Conservation (phyloP, 2,113 vertebrate species). For the Corvus cornix region DNA sequence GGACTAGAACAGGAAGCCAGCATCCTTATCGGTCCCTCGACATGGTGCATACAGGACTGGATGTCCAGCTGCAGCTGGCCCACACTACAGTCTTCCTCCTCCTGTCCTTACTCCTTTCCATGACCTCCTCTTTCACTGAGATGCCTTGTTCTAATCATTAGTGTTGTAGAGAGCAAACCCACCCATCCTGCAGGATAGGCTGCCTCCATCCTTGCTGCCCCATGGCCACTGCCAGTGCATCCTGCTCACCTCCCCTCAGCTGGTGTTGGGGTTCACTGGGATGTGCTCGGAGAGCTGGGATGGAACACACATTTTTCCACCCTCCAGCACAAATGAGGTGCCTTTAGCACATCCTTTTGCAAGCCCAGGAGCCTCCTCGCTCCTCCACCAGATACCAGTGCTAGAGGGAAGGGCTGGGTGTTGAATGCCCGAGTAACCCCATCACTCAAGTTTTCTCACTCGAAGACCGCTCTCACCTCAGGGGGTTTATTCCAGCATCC, state of each 20-base stretch:
- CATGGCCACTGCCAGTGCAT: not conserved
- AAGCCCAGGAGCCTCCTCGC: accelerated
- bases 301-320: not conserved
- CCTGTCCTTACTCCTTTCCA: constrained; percentile 5
- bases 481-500: not conserved
- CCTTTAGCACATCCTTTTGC: not conserved
- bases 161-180: constrained; percentile 60
- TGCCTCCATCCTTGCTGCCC: not conserved
- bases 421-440: not conserved
- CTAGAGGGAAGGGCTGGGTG: not conserved
- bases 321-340: not conserved
- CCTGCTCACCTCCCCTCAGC: not conserved
- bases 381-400: accelerated
- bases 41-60: constrained; percentile 1
- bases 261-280: not conserved
- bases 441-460: not conserved
- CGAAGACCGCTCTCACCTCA: not conserved
- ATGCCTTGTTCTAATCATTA: constrained; percentile 71
- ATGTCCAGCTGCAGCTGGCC: constrained; percentile 3
- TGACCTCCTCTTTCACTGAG: constrained; percentile 39
- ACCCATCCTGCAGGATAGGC: not conserved
- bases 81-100: constrained; percentile 10
- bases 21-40: not conserved
- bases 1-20: constrained; percentile 61
- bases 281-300: not conserved